Conservation (phyloP, 2,888 invertebrate species). For the Cerastoderma edule region DNA sequence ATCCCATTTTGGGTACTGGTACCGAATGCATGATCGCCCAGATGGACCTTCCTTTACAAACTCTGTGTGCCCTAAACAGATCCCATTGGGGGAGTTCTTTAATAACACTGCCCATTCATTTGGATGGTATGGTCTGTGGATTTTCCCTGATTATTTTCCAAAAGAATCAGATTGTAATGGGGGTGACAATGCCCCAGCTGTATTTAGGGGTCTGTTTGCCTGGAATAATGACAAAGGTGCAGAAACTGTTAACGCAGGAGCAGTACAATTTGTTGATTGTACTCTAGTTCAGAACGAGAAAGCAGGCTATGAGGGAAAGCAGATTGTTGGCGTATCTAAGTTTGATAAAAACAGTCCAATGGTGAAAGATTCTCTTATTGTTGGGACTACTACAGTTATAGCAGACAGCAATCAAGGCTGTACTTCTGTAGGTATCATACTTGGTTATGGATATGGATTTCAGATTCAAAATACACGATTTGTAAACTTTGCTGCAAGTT, state of each 20-base stretch:
- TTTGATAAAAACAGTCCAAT: slow-evolving; percentile 53
- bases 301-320: slow-evolving; percentile 76
- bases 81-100: slow-evolving; percentile 71
- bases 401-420: slow-evolving; percentile 51
- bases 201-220: slow-evolving; percentile 66
- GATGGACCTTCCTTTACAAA: slow-evolving; percentile 78
- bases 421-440: slow-evolving; percentile 65
- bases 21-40: slow-evolving; percentile 79
- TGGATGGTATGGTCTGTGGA: slow-evolving; percentile 82
- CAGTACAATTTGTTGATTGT: slow-evolving; percentile 75
- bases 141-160: slow-evolving; percentile 75
- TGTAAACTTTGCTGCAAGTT: slow-evolving; percentile 55
- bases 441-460: slow-evolving; percentile 77
- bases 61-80: slow-evolving; percentile 72
- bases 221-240: slow-evolving; percentile 82
- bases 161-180: slow-evolving; percentile 52
- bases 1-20: slow-evolving; percentile 82
- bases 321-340: slow-evolving; percentile 29
- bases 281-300: slow-evolving; percentile 74
- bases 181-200: slow-evolving; percentile 44
- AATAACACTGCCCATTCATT: slow-evolving; percentile 81
- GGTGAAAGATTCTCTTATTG: slow-evolving; percentile 53
- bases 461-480: slow-evolving; percentile 62
- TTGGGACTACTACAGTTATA: slow-evolving; percentile 53
- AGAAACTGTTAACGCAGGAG: slow-evolving; percentile 77